Evolutionary conservation across 53 echinoderm and acorn worm genomes (phyloP).

Genomic region (Arbacia lixula): DNA sequence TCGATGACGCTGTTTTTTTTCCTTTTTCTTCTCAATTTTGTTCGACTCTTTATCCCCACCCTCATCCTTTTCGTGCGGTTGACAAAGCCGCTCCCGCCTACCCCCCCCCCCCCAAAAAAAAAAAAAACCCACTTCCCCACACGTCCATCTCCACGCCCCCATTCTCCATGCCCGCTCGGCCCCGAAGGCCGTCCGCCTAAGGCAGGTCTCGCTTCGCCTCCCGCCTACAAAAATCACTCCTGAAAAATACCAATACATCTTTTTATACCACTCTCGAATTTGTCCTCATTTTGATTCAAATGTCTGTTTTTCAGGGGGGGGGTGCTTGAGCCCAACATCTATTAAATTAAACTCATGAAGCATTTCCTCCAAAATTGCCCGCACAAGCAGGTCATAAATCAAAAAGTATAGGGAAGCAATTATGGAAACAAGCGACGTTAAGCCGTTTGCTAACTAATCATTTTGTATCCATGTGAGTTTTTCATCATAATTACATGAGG

Average conservation of each 20-base stretch:
- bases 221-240: neutral
- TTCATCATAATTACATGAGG: too few species aligned
- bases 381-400: constrained; percentile 10
- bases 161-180: neutral
- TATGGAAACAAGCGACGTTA: constrained; percentile 24
- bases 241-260: constrained; percentile 9
- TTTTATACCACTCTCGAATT: neutral
- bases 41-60: neutral
- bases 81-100: neutral
- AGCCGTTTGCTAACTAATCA: too few species aligned
- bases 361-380: constrained; percentile 38
- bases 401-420: constrained; percentile 21
- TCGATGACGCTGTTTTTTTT: neutral
- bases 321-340: too few species aligned
- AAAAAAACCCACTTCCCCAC: neutral
- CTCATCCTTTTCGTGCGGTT: too few species aligned
- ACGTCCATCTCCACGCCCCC: neutral
- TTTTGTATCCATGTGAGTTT: too few species aligned
- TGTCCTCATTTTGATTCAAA: neutral
- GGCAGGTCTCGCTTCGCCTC: constrained; percentile 16
- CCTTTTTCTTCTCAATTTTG: neutral
- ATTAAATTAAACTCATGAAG: constrained; percentile 29
- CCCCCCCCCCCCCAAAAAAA: neutral
- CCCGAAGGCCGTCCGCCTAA: constrained; percentile 12
- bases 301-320: neutral